phyloP scores from a whole-genome alignment of 2,888 invertebrate species.

The Metopia argyrocephala region DNA sequence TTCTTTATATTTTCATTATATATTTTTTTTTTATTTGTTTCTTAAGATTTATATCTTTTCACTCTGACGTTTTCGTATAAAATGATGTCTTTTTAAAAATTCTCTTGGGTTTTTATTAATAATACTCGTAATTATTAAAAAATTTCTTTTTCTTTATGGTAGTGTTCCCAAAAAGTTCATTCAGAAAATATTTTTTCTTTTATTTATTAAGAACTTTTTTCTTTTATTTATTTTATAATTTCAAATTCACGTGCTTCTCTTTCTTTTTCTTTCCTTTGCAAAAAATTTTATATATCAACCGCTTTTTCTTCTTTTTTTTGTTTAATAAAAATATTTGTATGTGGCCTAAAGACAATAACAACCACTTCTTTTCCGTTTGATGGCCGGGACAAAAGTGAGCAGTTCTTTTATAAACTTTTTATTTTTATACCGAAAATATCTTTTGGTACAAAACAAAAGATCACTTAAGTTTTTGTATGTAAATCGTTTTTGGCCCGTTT shows the following conservation, averaged over 20 bases:
- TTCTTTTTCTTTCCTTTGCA: constrained; percentile 29
- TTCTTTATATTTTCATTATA: constrained; percentile 10
- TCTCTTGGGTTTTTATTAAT: constrained; percentile 50
- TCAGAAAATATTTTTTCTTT: constrained; percentile 23
- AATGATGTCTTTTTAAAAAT: constrained; percentile 47
- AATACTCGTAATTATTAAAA: constrained; percentile 13
- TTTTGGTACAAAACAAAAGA: constrained; percentile 4
- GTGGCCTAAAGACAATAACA: constrained; percentile 35
- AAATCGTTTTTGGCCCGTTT: constrained; percentile 36
- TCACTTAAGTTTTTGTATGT: constrained; percentile 11
- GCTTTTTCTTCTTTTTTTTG: not conserved
- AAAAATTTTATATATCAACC: constrained; percentile 1
- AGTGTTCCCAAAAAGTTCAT: constrained; percentile 35
- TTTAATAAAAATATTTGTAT: constrained; percentile 1
- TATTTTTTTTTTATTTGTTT: constrained; percentile 3
- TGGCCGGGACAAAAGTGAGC: constrained; percentile 77
- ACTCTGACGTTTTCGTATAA: constrained; percentile 37
- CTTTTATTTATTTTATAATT: constrained; percentile 7
- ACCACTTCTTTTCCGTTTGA: constrained; percentile 72
- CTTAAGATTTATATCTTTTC: constrained; percentile 46
- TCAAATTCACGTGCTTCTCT: constrained; percentile 56
- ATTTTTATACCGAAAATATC: constrained; percentile 58
- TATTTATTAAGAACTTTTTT: constrained; percentile 34
- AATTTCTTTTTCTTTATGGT: not conserved
- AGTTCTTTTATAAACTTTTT: constrained; percentile 62